Evolutionary conservation across 2,888 invertebrate species (phyloP).

Genomic region (Papilio elwesi): DNA sequence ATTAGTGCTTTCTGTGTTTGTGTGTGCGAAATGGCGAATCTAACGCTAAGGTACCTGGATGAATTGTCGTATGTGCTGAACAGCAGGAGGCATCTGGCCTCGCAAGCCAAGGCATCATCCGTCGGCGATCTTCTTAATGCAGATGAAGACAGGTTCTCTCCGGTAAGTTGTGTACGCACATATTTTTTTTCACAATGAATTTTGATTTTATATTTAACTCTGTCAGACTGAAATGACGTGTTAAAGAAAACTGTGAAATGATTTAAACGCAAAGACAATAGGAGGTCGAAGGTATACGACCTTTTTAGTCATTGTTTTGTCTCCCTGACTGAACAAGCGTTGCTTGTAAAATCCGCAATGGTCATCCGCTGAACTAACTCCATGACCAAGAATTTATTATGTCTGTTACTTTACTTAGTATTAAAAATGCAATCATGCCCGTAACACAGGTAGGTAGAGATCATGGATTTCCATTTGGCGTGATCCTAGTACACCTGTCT

Average conservation of each 20-base stretch:
- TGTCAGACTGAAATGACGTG: conserved; percentile 6
- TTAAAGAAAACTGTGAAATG: conserved; percentile 43
- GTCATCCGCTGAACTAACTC: no score
- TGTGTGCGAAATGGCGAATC: conserved; percentile 69
- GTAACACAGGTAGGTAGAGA: no score
- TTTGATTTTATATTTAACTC: conserved; percentile 1
- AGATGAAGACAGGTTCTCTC: conserved; percentile 72
- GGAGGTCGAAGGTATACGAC: conserved; percentile 47
- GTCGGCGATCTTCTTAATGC: conserved; percentile 79
- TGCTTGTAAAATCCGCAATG: neutral
- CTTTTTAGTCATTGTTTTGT: conserved; percentile 46
- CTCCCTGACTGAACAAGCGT: neutral
- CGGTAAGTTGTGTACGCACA: conserved; percentile 60
- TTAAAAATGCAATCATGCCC: no score
- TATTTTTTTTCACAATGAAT: neutral
- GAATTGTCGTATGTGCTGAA: conserved; percentile 80
- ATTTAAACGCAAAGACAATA: conserved; percentile 39
- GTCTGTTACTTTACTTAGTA: neutral
- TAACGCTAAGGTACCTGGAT: conserved; percentile 80
- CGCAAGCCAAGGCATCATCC: conserved; percentile 77
- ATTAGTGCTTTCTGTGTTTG: conserved; percentile 49
- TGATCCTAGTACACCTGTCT: no score
- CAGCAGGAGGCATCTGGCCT: conserved; percentile 70
- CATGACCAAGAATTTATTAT: neutral
- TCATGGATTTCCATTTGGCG: no score